These are phyloP conservation scores for Clarias magur DNA, from an alignment of 2,113 vertebrate species.

Conservation along the genomic window DNA sequence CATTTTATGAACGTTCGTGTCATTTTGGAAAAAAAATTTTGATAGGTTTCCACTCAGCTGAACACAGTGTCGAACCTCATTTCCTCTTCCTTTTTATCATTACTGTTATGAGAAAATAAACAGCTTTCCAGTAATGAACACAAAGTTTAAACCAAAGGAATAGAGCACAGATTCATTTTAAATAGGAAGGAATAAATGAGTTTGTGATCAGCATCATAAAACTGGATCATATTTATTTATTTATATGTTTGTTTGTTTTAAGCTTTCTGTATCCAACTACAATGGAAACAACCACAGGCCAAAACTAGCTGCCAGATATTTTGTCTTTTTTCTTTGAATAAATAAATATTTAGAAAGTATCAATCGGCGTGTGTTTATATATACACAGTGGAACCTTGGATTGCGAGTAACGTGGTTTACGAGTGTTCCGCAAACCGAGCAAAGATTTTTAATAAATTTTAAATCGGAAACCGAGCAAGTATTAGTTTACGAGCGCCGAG, in stretches of 20 bases:
- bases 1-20: neutral
- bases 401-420: too few species aligned
- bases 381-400: too few species aligned
- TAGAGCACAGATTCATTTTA: neutral
- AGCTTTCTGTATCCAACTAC: neutral
- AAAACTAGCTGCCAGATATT: neutral
- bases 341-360: neutral
- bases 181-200: neutral
- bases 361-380: too few species aligned
- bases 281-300: neutral
- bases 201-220: neutral
- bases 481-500: too few species aligned
- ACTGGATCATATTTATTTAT: neutral
- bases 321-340: neutral
- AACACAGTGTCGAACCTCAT: slow-evolving; percentile 23
- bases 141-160: neutral
- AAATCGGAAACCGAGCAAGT: too few species aligned
- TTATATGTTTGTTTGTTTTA: neutral
- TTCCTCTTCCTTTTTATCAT: slow-evolving; percentile 25
- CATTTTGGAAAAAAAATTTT: neutral
- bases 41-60: neutral
- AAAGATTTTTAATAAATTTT: too few species aligned
- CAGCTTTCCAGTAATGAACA: neutral
- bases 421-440: too few species aligned
- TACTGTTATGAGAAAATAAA: neutral